Conservation (phyloP, 2,888 invertebrate genomes). For the Pheosia gnoma region DNA sequence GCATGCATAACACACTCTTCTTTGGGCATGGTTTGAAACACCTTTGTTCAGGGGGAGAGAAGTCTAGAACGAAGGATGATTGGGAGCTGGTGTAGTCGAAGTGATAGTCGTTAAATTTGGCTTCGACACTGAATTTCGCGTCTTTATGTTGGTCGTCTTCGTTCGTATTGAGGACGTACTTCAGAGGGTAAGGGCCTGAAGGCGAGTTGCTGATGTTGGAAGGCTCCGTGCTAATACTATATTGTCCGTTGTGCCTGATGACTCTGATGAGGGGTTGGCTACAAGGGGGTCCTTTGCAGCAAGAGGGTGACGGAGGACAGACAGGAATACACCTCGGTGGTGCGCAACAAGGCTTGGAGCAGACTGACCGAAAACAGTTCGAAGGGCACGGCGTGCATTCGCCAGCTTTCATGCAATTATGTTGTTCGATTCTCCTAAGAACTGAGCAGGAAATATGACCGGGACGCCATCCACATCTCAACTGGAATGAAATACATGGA, state of each 20-base stretch:
- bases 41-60: slow-evolving; percentile 67
- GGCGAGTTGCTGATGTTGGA: slow-evolving; percentile 69
- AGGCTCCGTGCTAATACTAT: slow-evolving; percentile 72
- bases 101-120: slow-evolving; percentile 74
- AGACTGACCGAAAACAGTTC: slow-evolving; percentile 49
- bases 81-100: slow-evolving; percentile 77
- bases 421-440: slow-evolving; percentile 66
- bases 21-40: slow-evolving; percentile 64
- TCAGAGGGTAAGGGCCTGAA: slow-evolving; percentile 70
- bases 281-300: slow-evolving; percentile 47
- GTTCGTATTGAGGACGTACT: slow-evolving; percentile 70
- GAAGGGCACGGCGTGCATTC: slow-evolving; percentile 55
- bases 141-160: slow-evolving; percentile 25
- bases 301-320: slow-evolving; percentile 53
- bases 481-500: slow-evolving; percentile 44
- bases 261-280: slow-evolving; percentile 67
- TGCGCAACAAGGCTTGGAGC: slow-evolving; percentile 52
- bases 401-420: slow-evolving; percentile 59
- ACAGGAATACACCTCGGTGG: slow-evolving; percentile 50
- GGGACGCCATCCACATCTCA: slow-evolving; percentile 78
- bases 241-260: slow-evolving; percentile 68
- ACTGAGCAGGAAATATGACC: slow-evolving; percentile 78
- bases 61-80: slow-evolving; percentile 72
- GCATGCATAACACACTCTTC: slow-evolving; percentile 52
- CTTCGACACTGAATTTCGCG: slow-evolving; percentile 70